A percentile compares a stretch with the other conserved stretches of the same genome.
phyloP scores from a whole-genome alignment of 2,888 invertebrate species.

The Scelioninae gen. 1 region DNA sequence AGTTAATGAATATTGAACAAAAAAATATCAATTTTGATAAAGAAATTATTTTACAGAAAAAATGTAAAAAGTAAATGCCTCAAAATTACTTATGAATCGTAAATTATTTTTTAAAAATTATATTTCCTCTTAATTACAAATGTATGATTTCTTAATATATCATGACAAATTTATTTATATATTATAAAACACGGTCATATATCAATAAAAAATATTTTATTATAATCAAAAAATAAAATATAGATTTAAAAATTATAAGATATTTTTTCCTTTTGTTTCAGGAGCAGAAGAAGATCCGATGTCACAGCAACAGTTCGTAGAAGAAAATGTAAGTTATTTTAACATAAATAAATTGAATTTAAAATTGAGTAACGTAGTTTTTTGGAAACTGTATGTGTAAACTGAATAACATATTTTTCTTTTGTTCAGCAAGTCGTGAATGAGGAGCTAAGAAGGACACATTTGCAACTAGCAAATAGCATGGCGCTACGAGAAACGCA shows the following conservation, averaged over 20 bases:
- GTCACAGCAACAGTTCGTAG: constrained; percentile 73
- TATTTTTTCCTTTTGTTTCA: constrained; percentile 74
- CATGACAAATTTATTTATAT: not conserved
- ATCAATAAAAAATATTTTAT: too few species aligned
- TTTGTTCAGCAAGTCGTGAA: constrained; percentile 75
- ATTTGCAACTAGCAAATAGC: constrained; percentile 77
- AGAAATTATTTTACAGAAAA: too few species aligned
- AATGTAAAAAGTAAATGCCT: not conserved
- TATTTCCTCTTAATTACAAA: not conserved
- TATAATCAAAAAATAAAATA: too few species aligned
- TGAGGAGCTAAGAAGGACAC: constrained; percentile 77
- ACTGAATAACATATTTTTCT: constrained; percentile 36
- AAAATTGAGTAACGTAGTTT: too few species aligned
- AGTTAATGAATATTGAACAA: constrained; percentile 52
- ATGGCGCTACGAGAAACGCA: constrained; percentile 79
- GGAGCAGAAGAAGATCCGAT: constrained; percentile 75
- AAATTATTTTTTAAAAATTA: not conserved
- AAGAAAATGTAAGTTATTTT: constrained; percentile 76
- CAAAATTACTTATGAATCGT: too few species aligned
- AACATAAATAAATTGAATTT: not conserved
- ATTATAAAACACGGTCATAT: too few species aligned
- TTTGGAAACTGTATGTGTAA: too few species aligned
- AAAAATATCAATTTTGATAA: too few species aligned
- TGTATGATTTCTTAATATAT: too few species aligned
- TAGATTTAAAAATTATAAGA: too few species aligned